phyloP scores from a whole-genome alignment of 2,888 invertebrate genomes.

The Conops quadrifasciatus region DNA sequence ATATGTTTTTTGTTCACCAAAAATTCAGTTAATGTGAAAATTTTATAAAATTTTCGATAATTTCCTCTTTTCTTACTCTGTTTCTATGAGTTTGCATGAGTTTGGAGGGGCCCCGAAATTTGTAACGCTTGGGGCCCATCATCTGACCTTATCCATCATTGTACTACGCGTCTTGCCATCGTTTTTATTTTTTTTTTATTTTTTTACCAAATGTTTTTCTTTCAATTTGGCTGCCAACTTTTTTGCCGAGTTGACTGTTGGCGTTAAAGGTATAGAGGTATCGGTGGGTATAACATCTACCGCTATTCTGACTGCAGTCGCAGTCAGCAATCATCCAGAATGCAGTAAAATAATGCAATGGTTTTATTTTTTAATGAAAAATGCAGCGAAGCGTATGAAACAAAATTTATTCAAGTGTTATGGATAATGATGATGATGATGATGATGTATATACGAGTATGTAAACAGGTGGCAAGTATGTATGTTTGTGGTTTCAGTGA shows the following conservation, averaged over 20 bases:
- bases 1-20: too few relatives aligned
- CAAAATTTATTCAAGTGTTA: slow-evolving; percentile 25
- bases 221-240: too few relatives aligned
- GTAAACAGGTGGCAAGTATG: not conserved
- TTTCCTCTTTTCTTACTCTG: too few relatives aligned
- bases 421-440: not conserved
- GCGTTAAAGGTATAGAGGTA: not conserved
- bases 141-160: too few relatives aligned
- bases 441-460: not conserved
- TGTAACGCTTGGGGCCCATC: too few relatives aligned
- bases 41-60: too few relatives aligned
- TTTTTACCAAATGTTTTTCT: too few relatives aligned
- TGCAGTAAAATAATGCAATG: slow-evolving; percentile 27
- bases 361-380: slow-evolving; percentile 26
- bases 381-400: slow-evolving; percentile 25
- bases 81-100: too few relatives aligned
- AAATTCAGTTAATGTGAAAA: too few relatives aligned
- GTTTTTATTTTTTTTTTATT: too few relatives aligned
- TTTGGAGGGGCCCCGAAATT: too few relatives aligned
- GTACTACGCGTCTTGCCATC: too few relatives aligned
- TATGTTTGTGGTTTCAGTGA: not conserved
- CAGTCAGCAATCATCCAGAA: not conserved
- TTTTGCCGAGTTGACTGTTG: not conserved
- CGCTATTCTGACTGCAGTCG: not conserved
- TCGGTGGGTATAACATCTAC: not conserved